Percentiles rank a stretch among this genome's conserved stretches.
These are phyloP conservation scores for Antheraea yamamai DNA, from an alignment of 2,888 invertebrate species.

Conservation along the genomic window DNA sequence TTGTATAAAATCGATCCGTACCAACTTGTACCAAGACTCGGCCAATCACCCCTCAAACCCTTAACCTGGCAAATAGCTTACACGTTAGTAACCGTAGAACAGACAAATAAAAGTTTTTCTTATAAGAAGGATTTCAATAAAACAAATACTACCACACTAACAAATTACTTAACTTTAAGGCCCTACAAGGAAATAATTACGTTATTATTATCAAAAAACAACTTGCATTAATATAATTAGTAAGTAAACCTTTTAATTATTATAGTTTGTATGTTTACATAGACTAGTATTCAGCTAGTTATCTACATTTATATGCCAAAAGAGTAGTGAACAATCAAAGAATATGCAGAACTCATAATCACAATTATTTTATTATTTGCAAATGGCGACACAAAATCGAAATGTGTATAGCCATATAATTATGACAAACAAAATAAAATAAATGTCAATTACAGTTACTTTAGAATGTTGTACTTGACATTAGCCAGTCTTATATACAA, in stretches of 20 bases:
- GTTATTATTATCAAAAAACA: background rate
- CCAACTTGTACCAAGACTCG: constrained; percentile 62
- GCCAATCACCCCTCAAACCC: constrained; percentile 68
- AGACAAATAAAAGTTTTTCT: background rate
- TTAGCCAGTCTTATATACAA: no score
- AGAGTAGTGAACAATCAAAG: background rate
- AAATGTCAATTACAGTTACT: background rate
- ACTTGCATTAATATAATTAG: background rate
- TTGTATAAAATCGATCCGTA: constrained; percentile 66
- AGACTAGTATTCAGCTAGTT: background rate
- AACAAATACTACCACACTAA: background rate
- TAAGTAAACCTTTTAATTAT: background rate
- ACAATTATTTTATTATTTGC: background rate
- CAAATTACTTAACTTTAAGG: no score
- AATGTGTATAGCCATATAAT: background rate
- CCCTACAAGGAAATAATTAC: background rate
- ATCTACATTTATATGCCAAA: background rate
- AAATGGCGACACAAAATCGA: background rate
- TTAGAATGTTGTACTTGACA: no score
- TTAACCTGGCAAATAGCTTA: constrained; percentile 19
- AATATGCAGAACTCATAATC: background rate
- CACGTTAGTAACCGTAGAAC: constrained; percentile 5
- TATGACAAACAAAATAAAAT: background rate
- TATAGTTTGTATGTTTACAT: background rate
- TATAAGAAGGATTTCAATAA: background rate